A percentile compares a stretch with the other conserved stretches of the same genome.
Conservation (phyloP, 2,888 invertebrate species). For the Ceraclea dissimilis region DNA sequence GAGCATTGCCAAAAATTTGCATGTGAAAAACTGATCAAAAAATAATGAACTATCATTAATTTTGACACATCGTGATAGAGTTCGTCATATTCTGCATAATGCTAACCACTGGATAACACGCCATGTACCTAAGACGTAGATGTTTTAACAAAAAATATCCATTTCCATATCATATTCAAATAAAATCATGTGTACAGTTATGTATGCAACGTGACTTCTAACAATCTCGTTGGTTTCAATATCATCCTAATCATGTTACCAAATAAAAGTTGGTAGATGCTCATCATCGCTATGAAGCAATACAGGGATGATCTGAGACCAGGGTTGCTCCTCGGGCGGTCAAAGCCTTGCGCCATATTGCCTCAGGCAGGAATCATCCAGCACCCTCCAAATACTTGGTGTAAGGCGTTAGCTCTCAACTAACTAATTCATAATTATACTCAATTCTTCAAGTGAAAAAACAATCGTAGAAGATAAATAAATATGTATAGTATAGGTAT, state of each 20-base stretch:
- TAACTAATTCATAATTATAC: slow-evolving; percentile 14
- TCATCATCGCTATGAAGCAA: no score
- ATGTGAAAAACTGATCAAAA: not conserved
- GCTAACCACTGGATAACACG: slow-evolving; percentile 7
- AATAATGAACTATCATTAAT: slow-evolving; percentile 9
- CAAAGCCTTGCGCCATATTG: slow-evolving; percentile 18
- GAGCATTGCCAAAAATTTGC: slow-evolving; percentile 6
- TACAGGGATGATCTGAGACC: slow-evolving; percentile 6
- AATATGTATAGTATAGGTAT: no score
- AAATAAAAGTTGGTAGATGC: no score
- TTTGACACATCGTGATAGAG: slow-evolving; percentile 12
- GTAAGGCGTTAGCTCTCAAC: slow-evolving; percentile 5
- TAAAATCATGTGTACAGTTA: no score
- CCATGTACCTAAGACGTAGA: slow-evolving; percentile 2
- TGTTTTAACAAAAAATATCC: slow-evolving; percentile 3
- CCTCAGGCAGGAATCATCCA: slow-evolving; percentile 21
- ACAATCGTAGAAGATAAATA: no score
- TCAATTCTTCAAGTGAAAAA: not conserved
- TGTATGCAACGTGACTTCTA: no score
- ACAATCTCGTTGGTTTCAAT: no score
- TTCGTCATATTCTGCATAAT: slow-evolving; percentile 8
- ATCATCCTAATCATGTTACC: no score
- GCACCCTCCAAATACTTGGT: slow-evolving; percentile 18
- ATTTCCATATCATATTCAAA: not conserved
- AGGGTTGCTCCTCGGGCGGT: slow-evolving; percentile 19